Percentiles rank a stretch among this genome's conserved stretches.
These are phyloP conservation scores for Pseudolycoriella hygida DNA, from an alignment of 2,888 invertebrate species.

Conservation along the genomic window DNA sequence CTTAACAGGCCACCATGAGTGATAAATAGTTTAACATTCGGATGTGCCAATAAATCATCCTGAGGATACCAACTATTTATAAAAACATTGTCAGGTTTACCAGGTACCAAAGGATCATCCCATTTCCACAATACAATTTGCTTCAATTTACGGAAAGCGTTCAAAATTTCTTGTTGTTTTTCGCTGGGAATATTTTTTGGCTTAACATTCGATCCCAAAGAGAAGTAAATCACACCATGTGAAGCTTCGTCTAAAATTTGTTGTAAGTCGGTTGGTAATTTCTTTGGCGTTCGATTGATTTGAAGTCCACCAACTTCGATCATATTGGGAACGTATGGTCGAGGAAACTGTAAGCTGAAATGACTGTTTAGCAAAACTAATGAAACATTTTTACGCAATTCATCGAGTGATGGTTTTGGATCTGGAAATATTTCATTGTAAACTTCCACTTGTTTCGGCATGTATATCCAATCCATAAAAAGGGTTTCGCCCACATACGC, in stretches of 20 bases:
- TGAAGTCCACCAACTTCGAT: conserved; percentile 28
- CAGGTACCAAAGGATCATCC: background rate
- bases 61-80: conserved; percentile 32
- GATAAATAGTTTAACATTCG: conserved; percentile 30
- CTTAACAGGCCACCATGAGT: conserved; percentile 33
- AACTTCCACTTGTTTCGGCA: background rate
- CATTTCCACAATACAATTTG: conserved; percentile 1
- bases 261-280: conserved; percentile 19
- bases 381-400: conserved; percentile 17
- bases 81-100: conserved; percentile 21
- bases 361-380: conserved; percentile 24
- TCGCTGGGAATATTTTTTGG: conserved; percentile 3
- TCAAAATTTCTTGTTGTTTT: conserved; percentile 15
- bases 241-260: conserved; percentile 17
- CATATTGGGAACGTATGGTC: conserved; percentile 27
- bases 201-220: conserved; percentile 17
- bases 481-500: conserved; percentile 14
- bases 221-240: conserved; percentile 21
- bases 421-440: conserved; percentile 6
- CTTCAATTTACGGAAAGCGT: conserved; percentile 1
- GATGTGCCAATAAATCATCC: conserved; percentile 29
- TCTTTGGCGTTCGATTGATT: conserved; percentile 18
- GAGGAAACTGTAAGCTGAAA: conserved; percentile 20
- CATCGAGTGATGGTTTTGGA: conserved; percentile 17
- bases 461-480: conserved; percentile 9